Evolutionary conservation across 2,888 invertebrate genomes (phyloP).

Genomic region (Drosophila sordidula): DNA sequence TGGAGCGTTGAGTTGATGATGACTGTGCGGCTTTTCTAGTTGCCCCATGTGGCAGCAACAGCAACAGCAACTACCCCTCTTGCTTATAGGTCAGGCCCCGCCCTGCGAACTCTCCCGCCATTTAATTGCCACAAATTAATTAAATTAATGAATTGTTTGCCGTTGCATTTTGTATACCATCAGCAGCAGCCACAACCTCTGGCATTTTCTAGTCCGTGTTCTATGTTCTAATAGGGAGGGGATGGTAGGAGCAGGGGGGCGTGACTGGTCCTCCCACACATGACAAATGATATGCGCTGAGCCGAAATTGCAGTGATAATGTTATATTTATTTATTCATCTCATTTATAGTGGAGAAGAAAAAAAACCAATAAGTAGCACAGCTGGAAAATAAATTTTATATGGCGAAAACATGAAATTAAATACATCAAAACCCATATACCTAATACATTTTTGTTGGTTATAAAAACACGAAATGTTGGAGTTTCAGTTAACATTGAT

Average conservation of each 20-base stretch:
- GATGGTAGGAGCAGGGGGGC: not conserved
- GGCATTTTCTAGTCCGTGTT: constrained; percentile 52
- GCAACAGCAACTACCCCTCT: not conserved
- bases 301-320: constrained; percentile 51
- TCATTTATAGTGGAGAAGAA: constrained; percentile 13
- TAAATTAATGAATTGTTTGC: constrained; percentile 83
- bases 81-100: not conserved
- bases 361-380: constrained; percentile 7
- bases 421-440: constrained; percentile 5
- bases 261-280: not conserved
- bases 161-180: constrained; percentile 59
- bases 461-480: constrained; percentile 16
- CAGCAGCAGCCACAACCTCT: constrained; percentile 12
- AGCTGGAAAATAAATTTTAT: constrained; percentile 66
- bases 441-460: constrained; percentile 20
- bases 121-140: constrained; percentile 83
- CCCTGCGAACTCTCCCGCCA: constrained; percentile 34
- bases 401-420: constrained; percentile 28
- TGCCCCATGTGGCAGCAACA: constrained; percentile 44
- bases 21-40: constrained; percentile 52
- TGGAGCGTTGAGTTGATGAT: constrained; percentile 55
- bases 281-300: constrained; percentile 55
- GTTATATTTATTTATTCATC: constrained; percentile 45
- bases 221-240: constrained; percentile 37
- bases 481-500: constrained; percentile 7